Conservation (phyloP, 2,797 vertebrate species). For the Ateles fusciceps region DNA sequence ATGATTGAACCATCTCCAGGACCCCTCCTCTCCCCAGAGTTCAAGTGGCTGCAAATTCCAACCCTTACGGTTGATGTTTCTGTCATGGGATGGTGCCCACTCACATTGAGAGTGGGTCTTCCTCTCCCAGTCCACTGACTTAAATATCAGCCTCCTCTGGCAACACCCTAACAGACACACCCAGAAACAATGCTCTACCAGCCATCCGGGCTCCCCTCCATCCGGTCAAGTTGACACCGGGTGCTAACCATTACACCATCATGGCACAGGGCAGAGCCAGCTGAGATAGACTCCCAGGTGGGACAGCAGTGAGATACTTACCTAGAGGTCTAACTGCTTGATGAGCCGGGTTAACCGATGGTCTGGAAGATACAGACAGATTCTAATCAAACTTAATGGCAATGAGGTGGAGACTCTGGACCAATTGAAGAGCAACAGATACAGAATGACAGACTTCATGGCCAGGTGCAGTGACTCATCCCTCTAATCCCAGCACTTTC, state of each 20-base stretch:
- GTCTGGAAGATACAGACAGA: background rate
- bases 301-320: background rate
- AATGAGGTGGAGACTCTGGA: background rate
- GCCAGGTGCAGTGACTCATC: no score
- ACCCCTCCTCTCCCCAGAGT: background rate
- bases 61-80: background rate
- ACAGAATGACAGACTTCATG: background rate
- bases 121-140: no score
- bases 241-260: no score
- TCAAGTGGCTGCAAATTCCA: background rate
- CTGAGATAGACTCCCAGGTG: background rate
- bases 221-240: no score
- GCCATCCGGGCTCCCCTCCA: no score
- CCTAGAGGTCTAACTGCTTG: background rate
- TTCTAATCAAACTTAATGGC: background rate
- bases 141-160: no score
- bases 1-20: background rate
- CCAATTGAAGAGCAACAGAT: background rate
- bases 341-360: background rate
- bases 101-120: no score
- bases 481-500: no score
- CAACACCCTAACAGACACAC: no score
- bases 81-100: background rate
- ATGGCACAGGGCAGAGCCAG: background rate
- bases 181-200: no score